Conservation (phyloP, 2,113 vertebrate genomes). For the Megalops atlanticus region DNA sequence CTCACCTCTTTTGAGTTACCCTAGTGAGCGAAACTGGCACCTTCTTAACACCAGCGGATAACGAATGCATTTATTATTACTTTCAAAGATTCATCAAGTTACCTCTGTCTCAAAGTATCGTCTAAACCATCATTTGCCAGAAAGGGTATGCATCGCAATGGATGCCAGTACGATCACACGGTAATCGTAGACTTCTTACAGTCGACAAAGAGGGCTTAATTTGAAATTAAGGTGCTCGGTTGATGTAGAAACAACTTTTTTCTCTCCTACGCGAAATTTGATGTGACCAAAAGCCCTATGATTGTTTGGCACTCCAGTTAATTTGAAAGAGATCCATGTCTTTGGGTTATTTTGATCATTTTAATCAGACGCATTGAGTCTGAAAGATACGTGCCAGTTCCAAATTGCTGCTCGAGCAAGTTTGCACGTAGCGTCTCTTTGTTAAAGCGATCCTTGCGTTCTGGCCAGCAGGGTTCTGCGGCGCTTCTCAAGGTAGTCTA, state of each 20-base stretch:
- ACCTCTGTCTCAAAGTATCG: neutral
- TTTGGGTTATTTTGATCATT: constrained; percentile 66
- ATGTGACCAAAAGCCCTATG: neutral
- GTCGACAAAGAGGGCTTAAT: neutral
- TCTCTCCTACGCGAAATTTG: neutral
- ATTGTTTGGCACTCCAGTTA: constrained; percentile 17
- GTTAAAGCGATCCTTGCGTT: constrained; percentile 42
- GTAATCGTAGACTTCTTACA: neutral
- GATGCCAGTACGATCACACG: neutral
- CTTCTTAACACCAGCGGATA: neutral
- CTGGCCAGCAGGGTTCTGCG: constrained; percentile 33
- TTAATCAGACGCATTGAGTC: constrained; percentile 63
- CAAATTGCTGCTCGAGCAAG: constrained; percentile 62
- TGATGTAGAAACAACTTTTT: constrained; percentile 5
- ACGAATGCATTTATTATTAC: too few relatives aligned
- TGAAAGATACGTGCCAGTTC: constrained; percentile 67
- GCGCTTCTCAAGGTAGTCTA: constrained; percentile 21
- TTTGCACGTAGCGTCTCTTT: constrained; percentile 66
- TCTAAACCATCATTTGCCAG: neutral
- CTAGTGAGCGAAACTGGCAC: neutral
- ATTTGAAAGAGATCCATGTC: constrained; percentile 35
- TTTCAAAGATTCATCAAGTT: too few relatives aligned
- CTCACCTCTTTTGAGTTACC: neutral
- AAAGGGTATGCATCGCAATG: neutral
- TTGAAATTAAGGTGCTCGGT: neutral